Percentiles rank a stretch among this genome's conserved stretches.
phyloP scores from a whole-genome alignment of 35 echinoderm and acorn worm genomes.

The Ophiothrix spiculata region DNA sequence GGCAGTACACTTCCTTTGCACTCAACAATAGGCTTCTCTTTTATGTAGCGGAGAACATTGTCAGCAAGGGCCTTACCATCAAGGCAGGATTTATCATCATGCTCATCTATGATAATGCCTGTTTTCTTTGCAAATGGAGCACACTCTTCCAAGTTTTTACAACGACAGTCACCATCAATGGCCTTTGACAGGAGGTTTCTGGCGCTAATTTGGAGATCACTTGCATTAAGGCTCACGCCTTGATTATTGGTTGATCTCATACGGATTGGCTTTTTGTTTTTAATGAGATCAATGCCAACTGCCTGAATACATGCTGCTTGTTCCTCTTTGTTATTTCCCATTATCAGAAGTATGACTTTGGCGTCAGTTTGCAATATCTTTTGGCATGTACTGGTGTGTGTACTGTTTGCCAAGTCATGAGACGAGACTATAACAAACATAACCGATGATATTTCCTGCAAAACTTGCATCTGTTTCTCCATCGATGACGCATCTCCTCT shows the following conservation, averaged over 20 bases:
- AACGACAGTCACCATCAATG: not conserved
- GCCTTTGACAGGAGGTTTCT: not conserved
- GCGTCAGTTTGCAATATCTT: not conserved
- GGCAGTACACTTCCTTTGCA: not conserved
- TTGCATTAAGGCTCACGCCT: not conserved
- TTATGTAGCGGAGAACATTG: not conserved
- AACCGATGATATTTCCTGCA: slow-evolving; percentile 33
- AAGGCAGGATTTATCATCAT: slow-evolving; percentile 11
- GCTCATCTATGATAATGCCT: slow-evolving; percentile 28
- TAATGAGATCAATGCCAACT: not conserved
- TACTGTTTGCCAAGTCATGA: not conserved
- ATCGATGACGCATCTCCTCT: slow-evolving; percentile 25
- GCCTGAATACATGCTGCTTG: slow-evolving; percentile 1
- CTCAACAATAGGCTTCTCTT: not conserved
- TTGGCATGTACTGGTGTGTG: not conserved
- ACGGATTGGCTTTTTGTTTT: not conserved
- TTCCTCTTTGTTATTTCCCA: not conserved
- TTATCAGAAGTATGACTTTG: not conserved
- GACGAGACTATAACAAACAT: not conserved
- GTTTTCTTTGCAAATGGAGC: not conserved
- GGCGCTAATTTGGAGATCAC: not conserved
- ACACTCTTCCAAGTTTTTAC: not conserved
- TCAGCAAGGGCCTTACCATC: slow-evolving; percentile 9
- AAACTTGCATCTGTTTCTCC: slow-evolving; percentile 29
- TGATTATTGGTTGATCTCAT: slow-evolving; percentile 3